Percentiles rank a stretch among this genome's conserved stretches.
Evolutionary conservation across 2,797 vertebrate genomes (phyloP).

Genomic region (Syngnathus rostellatus): DNA sequence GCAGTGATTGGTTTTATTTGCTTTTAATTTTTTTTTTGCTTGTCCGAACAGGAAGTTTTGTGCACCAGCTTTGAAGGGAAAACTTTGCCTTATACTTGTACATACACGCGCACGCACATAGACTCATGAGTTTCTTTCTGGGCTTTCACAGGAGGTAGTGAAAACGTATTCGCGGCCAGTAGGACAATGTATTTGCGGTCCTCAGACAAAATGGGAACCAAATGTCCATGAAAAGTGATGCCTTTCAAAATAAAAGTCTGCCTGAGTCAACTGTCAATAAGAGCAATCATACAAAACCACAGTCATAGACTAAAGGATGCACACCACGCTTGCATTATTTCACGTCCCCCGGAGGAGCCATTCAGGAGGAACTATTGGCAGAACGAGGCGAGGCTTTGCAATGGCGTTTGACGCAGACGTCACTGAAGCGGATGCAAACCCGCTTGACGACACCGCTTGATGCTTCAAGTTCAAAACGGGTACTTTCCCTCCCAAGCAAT

Average conservation of each 20-base stretch:
- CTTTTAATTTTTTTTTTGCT: background rate
- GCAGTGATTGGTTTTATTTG: background rate
- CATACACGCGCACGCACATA: background rate
- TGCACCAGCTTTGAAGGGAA: background rate
- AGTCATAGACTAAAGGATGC: too few relatives aligned
- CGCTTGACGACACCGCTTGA: too few relatives aligned
- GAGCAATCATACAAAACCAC: too few relatives aligned
- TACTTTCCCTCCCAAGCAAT: too few relatives aligned
- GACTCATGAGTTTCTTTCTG: background rate
- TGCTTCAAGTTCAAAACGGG: too few relatives aligned
- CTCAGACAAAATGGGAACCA: background rate
- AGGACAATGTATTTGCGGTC: background rate
- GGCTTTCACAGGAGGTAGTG: background rate
- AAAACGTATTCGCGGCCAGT: background rate
- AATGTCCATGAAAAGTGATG: background rate
- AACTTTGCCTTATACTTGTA: slow-evolving; percentile 2
- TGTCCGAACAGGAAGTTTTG: background rate
- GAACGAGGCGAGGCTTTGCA: too few relatives aligned
- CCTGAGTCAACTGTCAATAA: background rate
- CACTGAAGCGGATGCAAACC: too few relatives aligned
- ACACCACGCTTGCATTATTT: too few relatives aligned
- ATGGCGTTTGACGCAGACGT: too few relatives aligned
- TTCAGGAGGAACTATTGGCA: too few relatives aligned
- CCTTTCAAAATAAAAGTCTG: slow-evolving; percentile 5
- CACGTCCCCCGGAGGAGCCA: too few relatives aligned